phyloP scores from a whole-genome alignment of 2,113 vertebrate species.

The Saimiri boliviensis region DNA sequence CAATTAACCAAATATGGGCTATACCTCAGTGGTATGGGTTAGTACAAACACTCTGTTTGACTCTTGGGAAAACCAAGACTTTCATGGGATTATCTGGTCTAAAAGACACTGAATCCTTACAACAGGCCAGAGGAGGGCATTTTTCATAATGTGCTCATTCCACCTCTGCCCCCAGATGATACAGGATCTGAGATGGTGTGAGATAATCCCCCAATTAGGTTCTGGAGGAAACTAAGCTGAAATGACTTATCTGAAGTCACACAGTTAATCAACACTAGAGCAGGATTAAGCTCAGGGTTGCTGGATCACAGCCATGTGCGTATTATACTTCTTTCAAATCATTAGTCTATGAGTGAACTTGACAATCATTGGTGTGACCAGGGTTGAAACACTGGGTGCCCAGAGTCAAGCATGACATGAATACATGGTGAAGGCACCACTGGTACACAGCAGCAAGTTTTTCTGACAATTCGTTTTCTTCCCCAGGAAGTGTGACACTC shows the following conservation, averaged over 20 bases:
- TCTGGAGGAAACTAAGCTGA: constrained; percentile 57
- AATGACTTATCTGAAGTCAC: constrained; percentile 71
- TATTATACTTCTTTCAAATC: constrained; percentile 30
- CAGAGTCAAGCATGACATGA: background rate
- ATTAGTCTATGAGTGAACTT: constrained; percentile 31
- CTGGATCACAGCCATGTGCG: constrained; percentile 49
- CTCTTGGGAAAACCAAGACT: constrained; percentile 60
- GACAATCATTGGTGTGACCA: constrained; percentile 14
- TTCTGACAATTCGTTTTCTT: background rate
- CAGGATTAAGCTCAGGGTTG: constrained; percentile 49
- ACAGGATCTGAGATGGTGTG: constrained; percentile 37
- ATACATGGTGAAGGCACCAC: background rate
- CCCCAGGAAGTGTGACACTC: background rate
- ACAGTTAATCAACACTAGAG: constrained; percentile 62
- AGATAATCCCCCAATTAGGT: constrained; percentile 74
- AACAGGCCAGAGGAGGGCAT: constrained; percentile 15
- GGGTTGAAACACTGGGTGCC: constrained; percentile 15
- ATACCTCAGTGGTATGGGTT: background rate
- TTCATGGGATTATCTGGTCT: constrained; percentile 64
- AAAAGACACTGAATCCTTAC: constrained; percentile 43
- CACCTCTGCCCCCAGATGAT: constrained; percentile 3
- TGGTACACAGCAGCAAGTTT: rapidly evolving
- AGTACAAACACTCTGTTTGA: background rate
- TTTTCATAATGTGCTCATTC: constrained; percentile 50
- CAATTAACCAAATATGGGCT: constrained; percentile 53